Evolutionary conservation across 2,113 vertebrate genomes (phyloP).

Genomic region (Mohoua ochrocephala): DNA sequence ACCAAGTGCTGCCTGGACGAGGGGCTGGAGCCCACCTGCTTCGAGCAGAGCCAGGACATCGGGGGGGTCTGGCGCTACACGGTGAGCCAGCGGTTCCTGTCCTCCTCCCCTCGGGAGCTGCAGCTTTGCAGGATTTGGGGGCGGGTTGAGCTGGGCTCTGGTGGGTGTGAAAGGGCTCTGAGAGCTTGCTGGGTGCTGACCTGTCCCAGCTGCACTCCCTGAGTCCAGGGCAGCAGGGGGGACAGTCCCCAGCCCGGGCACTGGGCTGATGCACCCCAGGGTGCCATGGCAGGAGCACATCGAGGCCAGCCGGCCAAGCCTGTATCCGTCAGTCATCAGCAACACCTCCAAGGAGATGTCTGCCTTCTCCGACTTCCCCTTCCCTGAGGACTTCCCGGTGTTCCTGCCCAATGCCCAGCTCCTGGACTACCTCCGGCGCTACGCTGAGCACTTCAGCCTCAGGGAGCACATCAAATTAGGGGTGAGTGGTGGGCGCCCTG

Average conservation of each 20-base stretch:
- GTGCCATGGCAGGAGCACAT: conserved; percentile 68
- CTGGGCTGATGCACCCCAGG: background rate
- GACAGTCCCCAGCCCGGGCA: rapidly evolving
- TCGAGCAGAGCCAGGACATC: conserved; percentile 78
- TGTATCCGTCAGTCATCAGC: conserved; percentile 80
- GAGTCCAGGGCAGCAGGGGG: rapidly evolving
- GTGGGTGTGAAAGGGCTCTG: rapidly evolving
- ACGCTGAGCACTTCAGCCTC: conserved; percentile 76
- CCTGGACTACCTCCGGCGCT: conserved; percentile 79
- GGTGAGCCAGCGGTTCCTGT: background rate
- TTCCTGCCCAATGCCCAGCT: conserved; percentile 78
- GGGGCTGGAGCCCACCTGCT: conserved; percentile 81
- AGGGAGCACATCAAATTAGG: conserved; percentile 73
- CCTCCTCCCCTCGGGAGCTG: background rate
- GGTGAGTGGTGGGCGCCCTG: conserved; percentile 54
- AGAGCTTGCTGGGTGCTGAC: background rate
- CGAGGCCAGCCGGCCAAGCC: conserved; percentile 67
- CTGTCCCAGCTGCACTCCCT: background rate
- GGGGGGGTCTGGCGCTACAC: conserved; percentile 82
- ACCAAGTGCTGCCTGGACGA: conserved; percentile 84
- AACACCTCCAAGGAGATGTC: conserved; percentile 91
- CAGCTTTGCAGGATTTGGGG: background rate
- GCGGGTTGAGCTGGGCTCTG: rapidly evolving
- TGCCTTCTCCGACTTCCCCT: conserved; percentile 85
- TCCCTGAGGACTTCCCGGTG: conserved; percentile 82